These are phyloP conservation scores for Drosophila hawaiiensis DNA, from an alignment of 2,888 invertebrate genomes.

Conservation along the genomic window DNA sequence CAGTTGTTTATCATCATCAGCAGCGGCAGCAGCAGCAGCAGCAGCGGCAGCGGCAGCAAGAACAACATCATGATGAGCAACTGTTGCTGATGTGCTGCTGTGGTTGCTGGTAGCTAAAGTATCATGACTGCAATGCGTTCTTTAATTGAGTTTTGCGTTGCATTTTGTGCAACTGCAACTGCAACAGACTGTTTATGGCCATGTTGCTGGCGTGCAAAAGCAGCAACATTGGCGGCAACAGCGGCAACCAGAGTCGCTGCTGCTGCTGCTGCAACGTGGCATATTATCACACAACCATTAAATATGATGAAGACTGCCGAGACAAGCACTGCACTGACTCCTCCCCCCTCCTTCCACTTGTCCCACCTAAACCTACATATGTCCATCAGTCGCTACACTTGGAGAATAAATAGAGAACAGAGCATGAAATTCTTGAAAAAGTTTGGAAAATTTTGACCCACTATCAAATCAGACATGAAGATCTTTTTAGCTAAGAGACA, in stretches of 20 bases:
- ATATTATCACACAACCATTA: constrained; percentile 81
- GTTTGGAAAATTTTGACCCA: neutral
- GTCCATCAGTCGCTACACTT: constrained; percentile 30
- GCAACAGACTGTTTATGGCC: constrained; percentile 74
- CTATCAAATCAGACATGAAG: neutral
- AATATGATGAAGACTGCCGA: constrained; percentile 79
- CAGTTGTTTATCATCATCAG: constrained; percentile 74
- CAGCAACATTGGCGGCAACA: constrained; percentile 24
- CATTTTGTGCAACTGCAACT: constrained; percentile 68
- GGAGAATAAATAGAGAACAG: neutral
- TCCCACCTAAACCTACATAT: constrained; percentile 18
- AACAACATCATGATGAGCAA: constrained; percentile 46
- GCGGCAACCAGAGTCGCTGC: constrained; percentile 9
- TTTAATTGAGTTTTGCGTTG: constrained; percentile 80
- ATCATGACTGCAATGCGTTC: constrained; percentile 79
- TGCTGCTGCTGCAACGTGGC: constrained; percentile 67
- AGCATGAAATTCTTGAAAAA: neutral
- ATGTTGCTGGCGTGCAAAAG: constrained; percentile 55
- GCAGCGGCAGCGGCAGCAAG: constrained; percentile 9
- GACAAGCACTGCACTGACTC: constrained; percentile 30
- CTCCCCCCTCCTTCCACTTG: neutral
- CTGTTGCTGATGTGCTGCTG: constrained; percentile 44
- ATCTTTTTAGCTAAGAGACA: neutral
- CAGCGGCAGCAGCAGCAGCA: constrained; percentile 18
- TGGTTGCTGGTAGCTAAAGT: constrained; percentile 47